Base-by-base conservation (phyloP, 1,140 invertebrate species). In the Nymphalis io region DNA sequence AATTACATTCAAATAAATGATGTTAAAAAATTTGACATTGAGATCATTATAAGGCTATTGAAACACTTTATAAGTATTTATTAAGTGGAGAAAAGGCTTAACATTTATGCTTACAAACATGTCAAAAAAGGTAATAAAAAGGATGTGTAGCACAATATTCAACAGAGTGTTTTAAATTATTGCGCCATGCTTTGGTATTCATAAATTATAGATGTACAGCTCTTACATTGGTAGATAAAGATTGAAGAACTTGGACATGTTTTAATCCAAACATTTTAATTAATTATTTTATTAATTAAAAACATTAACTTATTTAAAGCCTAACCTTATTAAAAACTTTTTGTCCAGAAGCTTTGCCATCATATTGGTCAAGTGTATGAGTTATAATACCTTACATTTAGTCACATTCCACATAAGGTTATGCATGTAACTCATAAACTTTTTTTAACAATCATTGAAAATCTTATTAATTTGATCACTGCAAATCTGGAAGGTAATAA, bases 1-100 rank as follows among this genome's bases (percentile, higher is more conserved):
- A 60, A 60, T 60, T 60, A 60, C 18, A 60, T 60, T 40, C 33
- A 60, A 60, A 40, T 55, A 1, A 55, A 33, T 27, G 51, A 55
- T 55, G 51, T 21, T 55, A 23, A 55, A 23, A 16, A 55, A 27
- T 51, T 13, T 27, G 51, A 55, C 15, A 27, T 15, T 55, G 51
- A 55, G 51, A 55, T 55, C 51, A 55, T n/a, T 23, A 21, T 55
- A 55, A 55, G 20, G 23, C 51, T 55, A 55, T 27, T 27, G 51
- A 55, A 27, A 55, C 20, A 55, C 16, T 55, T 10, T 55, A 27
- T 55, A 21, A 46, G n/a, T 18, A n/a, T 53, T 23, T n/a, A 15
- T 23, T 15, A 33, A 13, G n/a, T 27, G 15, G 21, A 44, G 23
- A 27, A 27, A 51, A 13, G 16, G 21, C 51, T 23, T 23, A 23